These are phyloP conservation scores for Orthonevra nobilis DNA, from an alignment of 2,888 invertebrate genomes.

Conservation along the genomic window DNA sequence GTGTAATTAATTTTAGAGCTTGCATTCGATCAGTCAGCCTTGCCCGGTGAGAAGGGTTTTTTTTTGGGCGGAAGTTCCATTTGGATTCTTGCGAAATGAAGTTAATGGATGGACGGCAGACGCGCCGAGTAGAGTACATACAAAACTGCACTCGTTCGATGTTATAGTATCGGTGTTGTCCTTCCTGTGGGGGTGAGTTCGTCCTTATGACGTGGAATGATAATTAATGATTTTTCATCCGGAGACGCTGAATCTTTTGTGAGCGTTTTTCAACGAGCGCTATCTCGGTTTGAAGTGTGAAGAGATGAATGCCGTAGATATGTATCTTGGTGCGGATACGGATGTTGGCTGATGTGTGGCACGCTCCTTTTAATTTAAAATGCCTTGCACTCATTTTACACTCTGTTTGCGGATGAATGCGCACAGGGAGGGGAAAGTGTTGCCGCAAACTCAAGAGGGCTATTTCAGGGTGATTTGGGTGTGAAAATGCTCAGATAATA, in stretches of 20 bases:
- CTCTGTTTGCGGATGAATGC: slow-evolving; percentile 33
- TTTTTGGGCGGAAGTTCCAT: slow-evolving; percentile 66
- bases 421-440: slow-evolving; percentile 39
- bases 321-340: slow-evolving; percentile 52
- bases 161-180: not conserved
- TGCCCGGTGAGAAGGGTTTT: slow-evolving; percentile 7
- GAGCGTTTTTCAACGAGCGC: slow-evolving; percentile 46
- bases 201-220: slow-evolving; percentile 43
- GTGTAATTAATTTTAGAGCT: slow-evolving; percentile 68
- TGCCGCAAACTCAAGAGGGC: no score
- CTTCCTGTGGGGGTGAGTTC: slow-evolving; percentile 34
- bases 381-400: slow-evolving; percentile 50
- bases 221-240: slow-evolving; percentile 69
- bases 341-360: slow-evolving; percentile 65
- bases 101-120: slow-evolving; percentile 58
- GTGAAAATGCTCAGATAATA: no score
- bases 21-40: slow-evolving; percentile 41
- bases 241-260: slow-evolving; percentile 66
- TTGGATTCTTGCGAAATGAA: slow-evolving; percentile 54
- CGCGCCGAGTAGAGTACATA: no score
- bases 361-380: slow-evolving; percentile 67
- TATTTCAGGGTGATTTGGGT: no score
- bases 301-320: slow-evolving; percentile 55
- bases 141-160: slow-evolving; percentile 23
- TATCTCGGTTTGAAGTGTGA: slow-evolving; percentile 62